These are phyloP conservation scores for Tetanocera ferruginea DNA, from an alignment of 2,888 invertebrate species.

Conservation along the genomic window DNA sequence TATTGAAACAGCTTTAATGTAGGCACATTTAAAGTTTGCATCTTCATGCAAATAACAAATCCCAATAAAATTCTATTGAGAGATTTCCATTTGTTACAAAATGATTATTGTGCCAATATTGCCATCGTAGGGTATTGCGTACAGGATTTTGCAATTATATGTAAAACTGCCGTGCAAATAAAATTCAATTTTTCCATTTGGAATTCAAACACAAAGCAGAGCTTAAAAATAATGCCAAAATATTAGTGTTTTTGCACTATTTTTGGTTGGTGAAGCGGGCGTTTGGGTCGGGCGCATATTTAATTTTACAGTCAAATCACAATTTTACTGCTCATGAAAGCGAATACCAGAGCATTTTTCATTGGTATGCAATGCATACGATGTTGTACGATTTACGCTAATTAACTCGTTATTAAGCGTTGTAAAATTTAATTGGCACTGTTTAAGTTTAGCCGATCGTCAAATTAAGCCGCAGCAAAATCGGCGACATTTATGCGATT, in stretches of 20 bases:
- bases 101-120: neutral
- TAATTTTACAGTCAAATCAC: neutral
- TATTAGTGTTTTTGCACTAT: neutral
- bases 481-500: neutral
- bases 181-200: neutral
- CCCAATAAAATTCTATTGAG: neutral
- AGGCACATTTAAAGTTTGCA: neutral
- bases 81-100: neutral
- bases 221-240: slow-evolving; percentile 4
- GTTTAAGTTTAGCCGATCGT: neutral
- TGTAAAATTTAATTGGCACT: slow-evolving; percentile 14
- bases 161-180: neutral
- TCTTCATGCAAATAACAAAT: neutral
- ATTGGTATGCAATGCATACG: neutral
- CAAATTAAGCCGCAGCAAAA: neutral
- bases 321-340: neutral
- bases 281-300: neutral
- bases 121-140: neutral
- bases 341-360: neutral
- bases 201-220: neutral
- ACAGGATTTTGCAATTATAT: neutral
- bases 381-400: neutral
- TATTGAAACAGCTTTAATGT: neutral
- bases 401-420: neutral
- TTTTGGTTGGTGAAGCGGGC: neutral